Conservation (phyloP, 2,113 vertebrate genomes). For the Anhinga rufa region DNA sequence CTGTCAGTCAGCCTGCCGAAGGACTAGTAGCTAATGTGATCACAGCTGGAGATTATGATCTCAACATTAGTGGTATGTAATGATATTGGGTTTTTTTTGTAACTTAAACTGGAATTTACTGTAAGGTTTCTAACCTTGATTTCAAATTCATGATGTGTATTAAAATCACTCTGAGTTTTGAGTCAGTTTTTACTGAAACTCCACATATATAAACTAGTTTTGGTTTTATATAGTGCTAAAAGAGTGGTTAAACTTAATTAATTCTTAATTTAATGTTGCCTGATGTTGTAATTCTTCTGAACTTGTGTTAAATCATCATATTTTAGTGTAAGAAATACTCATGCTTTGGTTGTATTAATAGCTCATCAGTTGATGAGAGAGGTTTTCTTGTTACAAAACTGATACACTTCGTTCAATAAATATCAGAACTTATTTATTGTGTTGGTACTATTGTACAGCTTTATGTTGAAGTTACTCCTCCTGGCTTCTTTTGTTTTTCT, state of each 20-base stretch:
- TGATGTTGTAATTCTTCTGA: neutral
- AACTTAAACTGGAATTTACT: neutral
- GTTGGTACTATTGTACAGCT: neutral
- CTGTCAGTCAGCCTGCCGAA: conserved; percentile 88
- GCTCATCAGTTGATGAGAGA: neutral
- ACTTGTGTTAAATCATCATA: neutral
- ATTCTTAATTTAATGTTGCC: neutral
- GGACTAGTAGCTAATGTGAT: conserved; percentile 84
- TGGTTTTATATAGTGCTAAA: neutral
- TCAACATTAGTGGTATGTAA: conserved; percentile 92
- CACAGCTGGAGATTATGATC: conserved; percentile 92
- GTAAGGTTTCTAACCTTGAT: neutral
- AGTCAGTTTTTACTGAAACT: neutral
- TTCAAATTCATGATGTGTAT: neutral
- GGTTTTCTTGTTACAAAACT: neutral
- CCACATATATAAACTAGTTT: neutral
- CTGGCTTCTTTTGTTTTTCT: neutral
- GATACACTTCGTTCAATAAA: neutral
- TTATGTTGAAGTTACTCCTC: neutral
- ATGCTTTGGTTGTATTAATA: neutral
- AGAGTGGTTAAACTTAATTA: neutral
- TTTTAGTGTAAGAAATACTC: neutral
- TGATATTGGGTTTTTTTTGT: neutral
- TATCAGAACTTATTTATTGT: neutral
- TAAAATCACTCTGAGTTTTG: neutral